Evolutionary conservation across 2,797 vertebrate species (phyloP), one percentile per base, ranked within the genome.

Genomic region (Tokudaia tokunoshimensis): DNA sequence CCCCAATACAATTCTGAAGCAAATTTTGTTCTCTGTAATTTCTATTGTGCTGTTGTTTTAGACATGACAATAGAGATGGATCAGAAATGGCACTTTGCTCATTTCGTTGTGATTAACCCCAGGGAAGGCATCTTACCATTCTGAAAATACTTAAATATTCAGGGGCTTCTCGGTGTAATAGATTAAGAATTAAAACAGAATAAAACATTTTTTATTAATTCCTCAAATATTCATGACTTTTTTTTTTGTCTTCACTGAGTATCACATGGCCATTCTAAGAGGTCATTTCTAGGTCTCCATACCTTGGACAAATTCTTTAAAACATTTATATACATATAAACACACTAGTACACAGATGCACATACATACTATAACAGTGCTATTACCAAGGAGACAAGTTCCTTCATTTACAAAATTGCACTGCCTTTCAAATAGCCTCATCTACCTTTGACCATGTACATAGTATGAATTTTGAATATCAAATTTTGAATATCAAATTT

Each of bases 61-160:
- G 47, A 97, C 92, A 94, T 93, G 91, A 93, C 84, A 85, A 50
- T 6, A 37, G 2, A 20, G 29, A 83, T 78, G 6, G 84, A 91
- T 95, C 88, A 55, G 65, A 85, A 61, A 2, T 63, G 37, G 96
- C 76, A 75, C 20, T 7, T 52, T 47, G 76, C 90, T 83, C 63
- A 96, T 94, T 96, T 96, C 88, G 96, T 95, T 94, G 47, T 78
- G 96, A 94, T 97, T 96, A 97, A 97, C 88, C 87, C 55, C 17
- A 50, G 0, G n/a, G 29, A 93, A 94, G 63, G 91, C 50, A 78
- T 96, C 90, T 97, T 55, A 57, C 78, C 44, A 17, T 76, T 95
- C 59, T 72, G 22, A 17, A 97, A 96, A 92, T 95, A 88, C 31
- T 79, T 65, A 78, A 92, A 67, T 83, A 92, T 83, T 31, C 61